Evolutionary conservation across 2,888 invertebrate species (phyloP), one percentile per base, ranked within the genome.

Genomic region (Athetis lepigone): DNA sequence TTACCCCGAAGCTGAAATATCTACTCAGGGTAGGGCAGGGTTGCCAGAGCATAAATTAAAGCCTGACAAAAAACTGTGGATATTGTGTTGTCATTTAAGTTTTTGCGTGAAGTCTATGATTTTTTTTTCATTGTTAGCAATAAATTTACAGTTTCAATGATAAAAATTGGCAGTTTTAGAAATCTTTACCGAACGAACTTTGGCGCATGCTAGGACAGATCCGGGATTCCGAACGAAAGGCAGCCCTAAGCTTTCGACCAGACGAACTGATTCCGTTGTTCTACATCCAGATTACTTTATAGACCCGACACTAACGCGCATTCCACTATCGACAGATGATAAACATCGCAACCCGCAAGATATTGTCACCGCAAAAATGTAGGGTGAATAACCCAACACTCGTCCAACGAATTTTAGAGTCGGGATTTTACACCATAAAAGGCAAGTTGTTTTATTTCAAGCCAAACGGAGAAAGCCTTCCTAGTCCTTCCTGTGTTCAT

Each of bases 401-500:
- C 58, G 54, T 60, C 62, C 60, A 56, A 39, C 56, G 50, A 72
- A 77, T 67, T 80, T 72, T 51, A 60, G 39, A 66, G 42, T 45
- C 39, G 9, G 56, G 65, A 75, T 69, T 68, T 46, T 47, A 72
- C 51, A 33, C 75, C 65, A 11, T 77, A 75, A 51, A 73, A 66
- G 66, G 77, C 5, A 68, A 57, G 68, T 70, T 68, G 66, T 73
- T 64, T 67, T 58, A 58, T 74, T 50, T 63, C 54, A 70, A 70
- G 57, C 43, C 43, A 62, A 33, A 37, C 54, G 56, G 73, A 69
- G 74, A 73, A 77, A 75, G 72, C 77, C 75, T 73, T 80, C 75
- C 80, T 79, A 82, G 80, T 75, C 75, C n/a, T 80, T 81, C 80
- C 83, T 76, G 79, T 74, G 55, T 68, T 79, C 79, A 79, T 83